Conservation (phyloP, 2,797 vertebrate genomes). For the Hybognathus amarus region DNA sequence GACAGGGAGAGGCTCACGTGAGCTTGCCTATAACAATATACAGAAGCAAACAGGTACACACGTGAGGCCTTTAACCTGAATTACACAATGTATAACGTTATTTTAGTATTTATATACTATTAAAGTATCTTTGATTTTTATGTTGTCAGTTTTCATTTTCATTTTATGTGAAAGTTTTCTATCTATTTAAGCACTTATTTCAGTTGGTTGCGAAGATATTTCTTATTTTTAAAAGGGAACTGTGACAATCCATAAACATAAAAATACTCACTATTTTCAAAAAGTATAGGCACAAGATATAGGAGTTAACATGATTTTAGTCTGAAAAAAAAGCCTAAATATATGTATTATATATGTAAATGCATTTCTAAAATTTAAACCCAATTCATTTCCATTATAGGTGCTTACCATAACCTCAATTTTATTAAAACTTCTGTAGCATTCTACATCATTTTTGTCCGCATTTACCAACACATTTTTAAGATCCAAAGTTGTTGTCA, state of each 20-base stretch:
- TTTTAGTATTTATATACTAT: background rate
- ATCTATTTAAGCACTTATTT: background rate
- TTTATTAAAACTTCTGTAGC: too few relatives aligned
- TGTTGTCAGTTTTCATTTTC: background rate
- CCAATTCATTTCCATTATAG: background rate
- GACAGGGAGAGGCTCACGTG: constrained; percentile 49
- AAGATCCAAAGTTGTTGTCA: too few relatives aligned
- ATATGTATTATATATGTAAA: background rate
- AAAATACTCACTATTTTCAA: background rate
- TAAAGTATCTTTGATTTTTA: background rate
- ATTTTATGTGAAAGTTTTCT: background rate
- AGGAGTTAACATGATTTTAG: too few relatives aligned
- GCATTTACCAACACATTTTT: too few relatives aligned
- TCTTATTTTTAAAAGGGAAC: background rate
- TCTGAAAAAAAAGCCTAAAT: too few relatives aligned
- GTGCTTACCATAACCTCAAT: too few relatives aligned
- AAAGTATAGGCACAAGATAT: too few relatives aligned
- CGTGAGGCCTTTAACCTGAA: constrained; percentile 10
- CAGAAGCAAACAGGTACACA: constrained; percentile 19
- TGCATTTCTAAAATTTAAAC: background rate
- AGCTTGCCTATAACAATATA: constrained; percentile 9
- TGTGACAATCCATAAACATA: background rate
- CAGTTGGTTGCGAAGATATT: background rate
- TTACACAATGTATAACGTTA: background rate
- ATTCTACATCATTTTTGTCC: too few relatives aligned